These are phyloP conservation scores for Tinamus major DNA, from an alignment of 2,797 vertebrate species.

Conservation along the genomic window DNA sequence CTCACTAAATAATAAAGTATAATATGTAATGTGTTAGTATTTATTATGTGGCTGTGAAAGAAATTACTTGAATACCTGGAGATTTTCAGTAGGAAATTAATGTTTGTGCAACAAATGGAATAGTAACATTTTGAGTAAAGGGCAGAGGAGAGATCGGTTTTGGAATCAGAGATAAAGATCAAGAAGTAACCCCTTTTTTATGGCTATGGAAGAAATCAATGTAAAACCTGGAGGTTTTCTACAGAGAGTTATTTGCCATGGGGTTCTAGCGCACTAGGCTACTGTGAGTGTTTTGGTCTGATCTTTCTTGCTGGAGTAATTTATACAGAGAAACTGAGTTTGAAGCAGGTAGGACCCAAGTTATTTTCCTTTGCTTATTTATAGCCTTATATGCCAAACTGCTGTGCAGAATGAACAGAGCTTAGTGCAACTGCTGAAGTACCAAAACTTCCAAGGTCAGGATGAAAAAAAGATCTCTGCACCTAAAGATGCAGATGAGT, in stretches of 20 bases:
- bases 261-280: neutral
- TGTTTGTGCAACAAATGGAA: neutral
- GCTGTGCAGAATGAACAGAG: neutral
- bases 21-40: neutral
- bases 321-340: rapidly evolving
- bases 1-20: neutral
- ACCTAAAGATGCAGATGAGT: neutral
- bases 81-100: neutral
- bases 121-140: neutral
- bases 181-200: neutral
- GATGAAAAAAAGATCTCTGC: neutral
- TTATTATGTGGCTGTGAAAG: neutral
- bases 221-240: neutral
- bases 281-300: neutral
- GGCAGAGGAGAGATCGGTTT: neutral
- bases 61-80: neutral
- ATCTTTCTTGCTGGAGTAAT: neutral
- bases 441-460: neutral
- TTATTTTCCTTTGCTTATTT: neutral
- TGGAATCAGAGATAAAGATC: neutral
- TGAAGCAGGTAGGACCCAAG: neutral
- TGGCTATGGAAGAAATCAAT: neutral
- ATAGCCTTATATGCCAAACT: neutral
- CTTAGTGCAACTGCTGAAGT: neutral
- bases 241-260: neutral